These are phyloP conservation scores for Melieria crassipennis DNA, from an alignment of 2,888 invertebrate genomes.

Conservation along the genomic window DNA sequence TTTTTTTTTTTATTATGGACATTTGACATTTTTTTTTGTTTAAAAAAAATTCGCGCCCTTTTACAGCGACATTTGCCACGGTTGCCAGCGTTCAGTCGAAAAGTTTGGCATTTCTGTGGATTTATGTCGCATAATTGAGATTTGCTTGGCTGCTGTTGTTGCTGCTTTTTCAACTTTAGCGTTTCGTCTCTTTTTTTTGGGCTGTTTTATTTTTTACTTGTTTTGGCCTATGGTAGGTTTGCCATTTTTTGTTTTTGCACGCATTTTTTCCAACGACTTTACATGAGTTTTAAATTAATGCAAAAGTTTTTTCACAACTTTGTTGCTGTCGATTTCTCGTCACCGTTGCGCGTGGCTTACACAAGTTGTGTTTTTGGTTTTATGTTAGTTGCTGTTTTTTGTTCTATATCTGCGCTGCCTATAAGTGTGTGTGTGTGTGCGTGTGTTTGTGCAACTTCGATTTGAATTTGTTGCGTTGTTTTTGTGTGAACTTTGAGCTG, in stretches of 20 bases:
- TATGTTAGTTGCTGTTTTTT: too few relatives aligned
- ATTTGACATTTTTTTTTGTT: too few relatives aligned
- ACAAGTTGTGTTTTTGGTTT: too few relatives aligned
- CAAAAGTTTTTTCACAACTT: neutral
- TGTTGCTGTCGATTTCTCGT: neutral
- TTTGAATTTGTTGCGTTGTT: neutral
- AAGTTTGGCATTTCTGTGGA: slow-evolving; percentile 1
- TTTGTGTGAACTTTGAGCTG: neutral
- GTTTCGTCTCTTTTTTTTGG: neutral
- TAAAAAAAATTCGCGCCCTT: too few relatives aligned
- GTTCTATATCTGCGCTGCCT: neutral
- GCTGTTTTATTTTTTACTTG: too few relatives aligned
- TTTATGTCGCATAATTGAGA: slow-evolving; percentile 4
- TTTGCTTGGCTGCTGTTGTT: neutral
- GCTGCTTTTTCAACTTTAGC: neutral
- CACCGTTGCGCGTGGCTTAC: too few relatives aligned
- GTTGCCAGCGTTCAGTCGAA: neutral
- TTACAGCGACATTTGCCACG: too few relatives aligned
- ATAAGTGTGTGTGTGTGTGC: neutral
- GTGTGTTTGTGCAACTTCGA: neutral
- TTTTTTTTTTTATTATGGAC: too few relatives aligned
- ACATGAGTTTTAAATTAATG: slow-evolving; percentile 5
- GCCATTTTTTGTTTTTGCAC: too few relatives aligned
- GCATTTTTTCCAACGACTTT: neutral
- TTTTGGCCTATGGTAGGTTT: too few relatives aligned